Conservation (phyloP, 2,797 vertebrate genomes). For the Chelonia mydas region DNA sequence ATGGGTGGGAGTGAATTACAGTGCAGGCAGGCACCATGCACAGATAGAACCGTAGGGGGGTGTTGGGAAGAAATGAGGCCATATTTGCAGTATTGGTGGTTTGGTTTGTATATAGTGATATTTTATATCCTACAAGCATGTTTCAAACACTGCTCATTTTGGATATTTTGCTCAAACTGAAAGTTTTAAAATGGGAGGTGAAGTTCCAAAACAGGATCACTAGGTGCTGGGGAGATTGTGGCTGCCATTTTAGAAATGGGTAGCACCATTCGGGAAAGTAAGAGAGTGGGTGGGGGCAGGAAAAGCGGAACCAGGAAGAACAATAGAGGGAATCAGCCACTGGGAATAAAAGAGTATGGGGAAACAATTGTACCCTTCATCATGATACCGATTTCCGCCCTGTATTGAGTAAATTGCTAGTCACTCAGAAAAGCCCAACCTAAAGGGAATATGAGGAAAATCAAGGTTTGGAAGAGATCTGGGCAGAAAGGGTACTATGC, state of each 20-base stretch:
- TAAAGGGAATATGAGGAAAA: neutral
- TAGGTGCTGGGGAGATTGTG: neutral
- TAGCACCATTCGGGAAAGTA: neutral
- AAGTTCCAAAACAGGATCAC: slow-evolving; percentile 20
- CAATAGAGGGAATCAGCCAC: neutral
- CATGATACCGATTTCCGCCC: neutral
- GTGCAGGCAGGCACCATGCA: neutral
- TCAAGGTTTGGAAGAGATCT: slow-evolving; percentile 20
- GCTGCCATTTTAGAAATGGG: slow-evolving; percentile 13
- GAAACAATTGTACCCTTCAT: neutral
- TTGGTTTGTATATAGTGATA: neutral
- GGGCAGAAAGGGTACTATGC: neutral
- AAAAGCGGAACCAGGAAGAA: neutral
- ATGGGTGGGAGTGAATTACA: neutral
- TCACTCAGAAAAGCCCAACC: slow-evolving; percentile 4
- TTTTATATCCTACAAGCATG: neutral
- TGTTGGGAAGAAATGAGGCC: neutral
- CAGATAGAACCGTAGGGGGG: neutral
- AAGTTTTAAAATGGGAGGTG: slow-evolving; percentile 19
- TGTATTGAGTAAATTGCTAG: neutral
- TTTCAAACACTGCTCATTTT: neutral
- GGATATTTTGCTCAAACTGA: neutral
- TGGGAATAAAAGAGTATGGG: neutral
- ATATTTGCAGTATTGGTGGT: neutral
- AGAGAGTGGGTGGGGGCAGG: neutral